phyloP scores from a whole-genome alignment of 1,140 invertebrate genomes.

The Rhysida immarginata region DNA sequence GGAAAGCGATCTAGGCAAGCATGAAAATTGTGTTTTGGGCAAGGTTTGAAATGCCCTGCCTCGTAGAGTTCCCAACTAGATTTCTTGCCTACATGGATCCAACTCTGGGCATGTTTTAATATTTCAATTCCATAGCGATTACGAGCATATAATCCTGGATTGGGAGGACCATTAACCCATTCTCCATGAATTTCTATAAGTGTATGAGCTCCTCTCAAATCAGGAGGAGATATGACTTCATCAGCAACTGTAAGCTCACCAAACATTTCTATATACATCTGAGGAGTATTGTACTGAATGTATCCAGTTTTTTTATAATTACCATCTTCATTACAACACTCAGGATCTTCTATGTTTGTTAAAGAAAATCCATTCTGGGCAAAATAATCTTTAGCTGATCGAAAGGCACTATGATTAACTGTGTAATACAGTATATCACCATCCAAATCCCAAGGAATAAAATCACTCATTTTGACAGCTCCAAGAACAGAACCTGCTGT shows the following conservation, averaged over 20 bases:
- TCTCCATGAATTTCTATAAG: constrained; percentile 7
- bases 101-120: constrained; percentile 17
- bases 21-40: constrained; percentile 17
- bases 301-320: background rate
- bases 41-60: constrained; percentile 13
- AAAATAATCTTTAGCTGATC: background rate
- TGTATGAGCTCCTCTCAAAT: background rate
- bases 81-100: background rate
- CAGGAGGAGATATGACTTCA: background rate
- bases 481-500: constrained; percentile 21
- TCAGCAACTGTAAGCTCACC: background rate
- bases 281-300: background rate
- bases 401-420: background rate
- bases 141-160: constrained; percentile 23
- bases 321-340: background rate
- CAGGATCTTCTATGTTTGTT: too few relatives aligned
- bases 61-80: background rate
- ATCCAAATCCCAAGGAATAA: constrained; percentile 23
- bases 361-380: background rate
- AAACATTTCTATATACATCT: background rate
- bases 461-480: constrained; percentile 21
- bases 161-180: constrained; percentile 21
- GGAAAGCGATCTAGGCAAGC: constrained; percentile 23
- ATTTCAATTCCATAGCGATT: constrained; percentile 22
- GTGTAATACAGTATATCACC: constrained; percentile 16